Conservation (phyloP, 1,140 invertebrate genomes). For the Limonius californicus region DNA sequence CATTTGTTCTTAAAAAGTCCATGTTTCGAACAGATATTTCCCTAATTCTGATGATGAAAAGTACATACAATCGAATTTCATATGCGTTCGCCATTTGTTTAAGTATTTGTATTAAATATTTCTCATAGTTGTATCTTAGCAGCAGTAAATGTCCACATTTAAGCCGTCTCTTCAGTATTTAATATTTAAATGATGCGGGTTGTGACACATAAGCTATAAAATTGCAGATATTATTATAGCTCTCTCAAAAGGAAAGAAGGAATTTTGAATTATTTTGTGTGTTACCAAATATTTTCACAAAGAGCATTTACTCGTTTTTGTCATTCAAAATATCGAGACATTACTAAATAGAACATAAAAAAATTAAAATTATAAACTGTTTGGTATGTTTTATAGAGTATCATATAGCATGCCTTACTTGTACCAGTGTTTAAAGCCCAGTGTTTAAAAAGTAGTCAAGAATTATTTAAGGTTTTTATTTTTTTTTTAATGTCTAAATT, state of each 20-base stretch:
- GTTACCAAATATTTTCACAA: constrained; percentile 9
- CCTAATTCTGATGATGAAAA: too few relatives aligned
- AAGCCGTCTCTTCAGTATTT: constrained; percentile 10
- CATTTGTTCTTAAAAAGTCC: background rate
- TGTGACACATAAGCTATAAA: constrained; percentile 27
- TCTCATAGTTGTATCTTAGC: background rate
- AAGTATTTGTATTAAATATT: constrained; percentile 7
- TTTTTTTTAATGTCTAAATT: constrained; percentile 13
- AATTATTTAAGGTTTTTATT: background rate
- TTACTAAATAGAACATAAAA: background rate
- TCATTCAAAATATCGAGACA: background rate
- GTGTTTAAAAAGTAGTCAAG: too few relatives aligned
- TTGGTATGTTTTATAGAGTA: too few relatives aligned
- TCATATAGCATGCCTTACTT: too few relatives aligned
- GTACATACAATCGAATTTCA: background rate
- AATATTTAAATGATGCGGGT: constrained; percentile 31
- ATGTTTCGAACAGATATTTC: background rate
- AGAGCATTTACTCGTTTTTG: too few relatives aligned
- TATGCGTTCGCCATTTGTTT: background rate
- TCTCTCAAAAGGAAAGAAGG: constrained; percentile 17
- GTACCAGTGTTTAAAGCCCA: too few relatives aligned
- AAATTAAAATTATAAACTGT: background rate
- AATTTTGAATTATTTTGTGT: background rate
- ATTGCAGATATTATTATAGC: constrained; percentile 6
- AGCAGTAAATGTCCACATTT: background rate